phyloP scores from a whole-genome alignment of 2,888 invertebrate species.

The Chydorus sphaericus region DNA sequence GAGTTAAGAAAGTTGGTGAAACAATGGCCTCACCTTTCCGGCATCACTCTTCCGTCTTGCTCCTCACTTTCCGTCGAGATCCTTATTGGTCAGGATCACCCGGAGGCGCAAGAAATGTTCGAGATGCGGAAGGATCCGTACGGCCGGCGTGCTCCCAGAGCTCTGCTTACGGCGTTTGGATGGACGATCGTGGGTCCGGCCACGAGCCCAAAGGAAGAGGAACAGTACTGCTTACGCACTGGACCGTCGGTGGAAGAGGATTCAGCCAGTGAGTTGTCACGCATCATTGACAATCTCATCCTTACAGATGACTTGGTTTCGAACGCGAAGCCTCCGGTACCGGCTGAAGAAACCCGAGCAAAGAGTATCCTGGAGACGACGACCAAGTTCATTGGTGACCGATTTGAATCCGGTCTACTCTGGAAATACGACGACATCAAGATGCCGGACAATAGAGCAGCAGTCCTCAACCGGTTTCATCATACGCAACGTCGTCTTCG shows the following conservation, averaged over 20 bases:
- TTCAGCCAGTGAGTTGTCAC: neutral
- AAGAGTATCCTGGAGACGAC: conserved; percentile 2
- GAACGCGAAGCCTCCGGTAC: neutral
- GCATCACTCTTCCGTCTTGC: neutral
- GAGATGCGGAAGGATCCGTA: neutral
- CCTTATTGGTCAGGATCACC: neutral
- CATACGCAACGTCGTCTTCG: conserved; percentile 5
- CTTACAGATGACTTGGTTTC: neutral
- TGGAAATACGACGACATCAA: neutral
- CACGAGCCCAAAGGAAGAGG: neutral
- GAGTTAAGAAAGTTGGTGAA: neutral
- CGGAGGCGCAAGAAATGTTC: neutral
- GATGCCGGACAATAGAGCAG: conserved; percentile 3
- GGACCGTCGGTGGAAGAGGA: neutral
- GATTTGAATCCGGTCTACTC: conserved; percentile 12
- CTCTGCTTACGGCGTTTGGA: neutral
- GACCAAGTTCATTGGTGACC: conserved; percentile 3
- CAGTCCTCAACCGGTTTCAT: neutral
- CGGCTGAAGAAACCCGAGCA: conserved; percentile 6
- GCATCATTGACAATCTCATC: neutral
- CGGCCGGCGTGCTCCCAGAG: neutral
- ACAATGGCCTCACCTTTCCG: neutral
- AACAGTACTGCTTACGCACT: neutral
- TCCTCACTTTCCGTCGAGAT: neutral
- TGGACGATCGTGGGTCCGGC: neutral